A percentile compares a stretch with the other conserved stretches of the same genome.
These are phyloP conservation scores for Drosophila lowei DNA, from an alignment of 1,140 invertebrate species.

Conservation along the genomic window DNA sequence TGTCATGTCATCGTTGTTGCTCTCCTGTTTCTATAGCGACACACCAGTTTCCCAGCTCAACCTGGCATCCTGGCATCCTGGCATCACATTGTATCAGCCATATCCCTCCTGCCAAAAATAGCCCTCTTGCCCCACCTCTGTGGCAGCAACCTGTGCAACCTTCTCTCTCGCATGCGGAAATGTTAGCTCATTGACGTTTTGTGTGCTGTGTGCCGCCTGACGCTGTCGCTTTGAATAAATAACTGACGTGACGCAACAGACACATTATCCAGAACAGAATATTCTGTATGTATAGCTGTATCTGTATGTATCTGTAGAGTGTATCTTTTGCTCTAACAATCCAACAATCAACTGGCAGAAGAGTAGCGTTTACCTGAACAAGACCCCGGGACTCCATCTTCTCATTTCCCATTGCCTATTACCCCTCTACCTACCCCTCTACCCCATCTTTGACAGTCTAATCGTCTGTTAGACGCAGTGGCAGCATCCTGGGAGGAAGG, in stretches of 20 bases:
- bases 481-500: conserved; percentile 35
- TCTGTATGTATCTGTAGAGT: too few species aligned
- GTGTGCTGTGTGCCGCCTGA: conserved; percentile 42
- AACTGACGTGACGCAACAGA: conserved; percentile 73
- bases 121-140: neutral
- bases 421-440: neutral
- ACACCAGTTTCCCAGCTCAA: conserved; percentile 5
- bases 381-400: conserved; percentile 3
- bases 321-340: too few species aligned
- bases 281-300: conserved; percentile 3
- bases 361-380: conserved; percentile 31
- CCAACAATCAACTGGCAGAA: conserved; percentile 58
- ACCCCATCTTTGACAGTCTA: conserved; percentile 50
- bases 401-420: neutral
- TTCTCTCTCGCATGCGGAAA: conserved; percentile 55
- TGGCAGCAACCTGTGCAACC: conserved; percentile 45
- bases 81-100: conserved; percentile 24
- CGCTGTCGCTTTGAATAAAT: conserved; percentile 80
- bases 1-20: conserved; percentile 67
- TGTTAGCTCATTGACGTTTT: conserved; percentile 79
- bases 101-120: conserved; percentile 2
- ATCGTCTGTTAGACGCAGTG: conserved; percentile 47
- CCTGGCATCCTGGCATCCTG: neutral
- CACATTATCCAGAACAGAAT: conserved; percentile 62
- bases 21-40: conserved; percentile 39